Conservation (phyloP, 2,113 vertebrate species). For the Spea multiplicata region DNA sequence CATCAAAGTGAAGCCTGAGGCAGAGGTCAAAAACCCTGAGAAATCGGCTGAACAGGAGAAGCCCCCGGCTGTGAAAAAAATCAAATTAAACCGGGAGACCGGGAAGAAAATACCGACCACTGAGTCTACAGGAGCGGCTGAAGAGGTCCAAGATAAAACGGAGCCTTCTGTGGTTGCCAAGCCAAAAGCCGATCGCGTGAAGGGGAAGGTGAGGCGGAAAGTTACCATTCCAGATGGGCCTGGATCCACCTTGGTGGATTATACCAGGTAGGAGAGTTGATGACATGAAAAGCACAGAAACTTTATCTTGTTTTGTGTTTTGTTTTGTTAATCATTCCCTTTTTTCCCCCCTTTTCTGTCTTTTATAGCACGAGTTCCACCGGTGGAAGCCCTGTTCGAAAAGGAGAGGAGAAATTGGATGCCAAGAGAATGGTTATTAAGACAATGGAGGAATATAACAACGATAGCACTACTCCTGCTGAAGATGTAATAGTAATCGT, state of each 20-base stretch:
- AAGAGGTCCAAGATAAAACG: conserved; percentile 64
- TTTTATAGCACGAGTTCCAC: conserved; percentile 75
- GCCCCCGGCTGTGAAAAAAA: conserved; percentile 81
- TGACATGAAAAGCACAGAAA: too few species aligned
- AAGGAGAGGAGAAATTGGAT: conserved; percentile 74
- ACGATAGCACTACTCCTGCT: conserved; percentile 71
- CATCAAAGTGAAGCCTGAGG: conserved; percentile 67
- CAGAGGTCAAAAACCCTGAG: conserved; percentile 66
- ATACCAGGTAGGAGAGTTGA: conserved; percentile 72
- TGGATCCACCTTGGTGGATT: conserved; percentile 69
- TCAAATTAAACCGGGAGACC: conserved; percentile 87
- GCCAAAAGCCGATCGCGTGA: conserved; percentile 67
- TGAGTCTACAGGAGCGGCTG: conserved; percentile 60
- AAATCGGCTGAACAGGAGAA: conserved; percentile 69
- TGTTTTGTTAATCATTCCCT: neutral
- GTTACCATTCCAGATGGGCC: conserved; percentile 63
- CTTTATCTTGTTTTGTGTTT: neutral
- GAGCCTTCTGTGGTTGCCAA: conserved; percentile 59
- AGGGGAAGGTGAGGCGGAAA: conserved; percentile 71
- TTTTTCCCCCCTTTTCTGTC: neutral
- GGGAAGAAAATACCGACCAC: conserved; percentile 77
- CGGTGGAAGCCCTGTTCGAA: conserved; percentile 76
- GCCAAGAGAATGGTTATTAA: conserved; percentile 75
- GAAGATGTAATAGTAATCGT: conserved; percentile 84
- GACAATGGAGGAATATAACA: conserved; percentile 80